Evolutionary conservation across 2,797 vertebrate species (phyloP), one percentile per base, ranked within the genome.

Genomic region (Ceyx erithaca): DNA sequence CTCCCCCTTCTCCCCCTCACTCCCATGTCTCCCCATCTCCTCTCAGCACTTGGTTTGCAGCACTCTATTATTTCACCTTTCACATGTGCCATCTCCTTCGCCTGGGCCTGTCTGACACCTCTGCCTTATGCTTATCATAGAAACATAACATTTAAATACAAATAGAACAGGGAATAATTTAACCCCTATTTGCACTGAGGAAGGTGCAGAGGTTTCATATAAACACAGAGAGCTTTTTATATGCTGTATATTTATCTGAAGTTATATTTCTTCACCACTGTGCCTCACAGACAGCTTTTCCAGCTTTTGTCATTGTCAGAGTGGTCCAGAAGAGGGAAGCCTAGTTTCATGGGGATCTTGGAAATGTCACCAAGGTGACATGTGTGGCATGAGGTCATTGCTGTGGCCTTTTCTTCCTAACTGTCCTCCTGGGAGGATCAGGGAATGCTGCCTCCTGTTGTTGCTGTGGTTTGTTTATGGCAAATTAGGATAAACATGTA

Each of bases 71-170:
- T 95, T 92, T 91, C 94, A 87, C 87, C 92, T 93, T 93, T 91
- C 85, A 69, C 6, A 6, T 19, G 0, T 43, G 58, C 62, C 1
- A 5, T 66, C 90, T 95, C 69, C 58, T 94, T 94, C 8, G 1
- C 87, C 82, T 0, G 1, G 70, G 80, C 81, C 83, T 1, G 93
- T 95, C 95, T 96, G 96, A 97, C 96, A 94, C 96, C 68, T 96
- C 92, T 84, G 91, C 89, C 87, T 96, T 95, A 49, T 20, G 28
- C 88, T 94, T 92, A 95, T 94, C 95, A 78, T 76, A 55, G 87
- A 94, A 96, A 94, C 83, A 86, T 90, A 95, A 92, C 93, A 96
- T 96, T 97, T 95, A 94, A 96, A 96, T 96, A 96, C 81, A 96
- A 96, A 95, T 94, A 92, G 94, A 95, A 96, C 83, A 71, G 76